Evolutionary conservation across 2,888 invertebrate species (phyloP), one percentile per base, ranked within the genome.

Genomic region (Polyommatus iphigenia): DNA sequence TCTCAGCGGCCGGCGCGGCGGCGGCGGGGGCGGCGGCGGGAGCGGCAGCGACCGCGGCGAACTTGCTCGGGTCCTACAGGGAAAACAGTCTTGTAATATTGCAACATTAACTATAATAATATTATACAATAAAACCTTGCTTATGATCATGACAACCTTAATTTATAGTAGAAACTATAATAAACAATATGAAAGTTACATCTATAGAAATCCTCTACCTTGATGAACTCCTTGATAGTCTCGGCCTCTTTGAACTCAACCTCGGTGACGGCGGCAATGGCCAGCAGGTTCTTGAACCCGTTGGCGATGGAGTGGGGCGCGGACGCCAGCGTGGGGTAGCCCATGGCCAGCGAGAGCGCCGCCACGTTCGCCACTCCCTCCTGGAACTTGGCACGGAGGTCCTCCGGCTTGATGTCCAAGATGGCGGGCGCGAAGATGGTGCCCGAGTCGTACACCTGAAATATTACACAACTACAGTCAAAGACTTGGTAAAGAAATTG

Each of bases 221-320:
- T 98, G 90, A 98, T 96, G 93, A 95, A 98, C 91, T 98, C 98
- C 94, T 98, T 98, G 93, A 99, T 97, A 86, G 97, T 98, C 77
- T 96, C 95, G 73, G 99, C 99, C 93, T 99, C 98, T 90, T 98
- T 96, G 95, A 99, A 99, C 81, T 97, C 97, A 82, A 99, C 96
- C 81, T 99, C 99, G 78, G 99, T 99, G 86, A 96, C 98, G 79
- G 99, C 99, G 85, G 99, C 99, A 87, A 99, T 95, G 82, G 99
- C 98, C 95, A 99, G 95, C 88, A 99, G 95, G 94, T 99, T 99
- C 96, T 98, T 99, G 96, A 99, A 98, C 82, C 99, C 99, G 87
- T 99, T 99, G 93, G 97, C 97, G 87, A 99, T 96, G 92, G 98
- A 98, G 95, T 99, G 99, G 79, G 99, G 99, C 73, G 96, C 99